These are phyloP conservation scores for Epinephelus awoara DNA, from an alignment of 2,797 vertebrate species.

Conservation along the genomic window DNA sequence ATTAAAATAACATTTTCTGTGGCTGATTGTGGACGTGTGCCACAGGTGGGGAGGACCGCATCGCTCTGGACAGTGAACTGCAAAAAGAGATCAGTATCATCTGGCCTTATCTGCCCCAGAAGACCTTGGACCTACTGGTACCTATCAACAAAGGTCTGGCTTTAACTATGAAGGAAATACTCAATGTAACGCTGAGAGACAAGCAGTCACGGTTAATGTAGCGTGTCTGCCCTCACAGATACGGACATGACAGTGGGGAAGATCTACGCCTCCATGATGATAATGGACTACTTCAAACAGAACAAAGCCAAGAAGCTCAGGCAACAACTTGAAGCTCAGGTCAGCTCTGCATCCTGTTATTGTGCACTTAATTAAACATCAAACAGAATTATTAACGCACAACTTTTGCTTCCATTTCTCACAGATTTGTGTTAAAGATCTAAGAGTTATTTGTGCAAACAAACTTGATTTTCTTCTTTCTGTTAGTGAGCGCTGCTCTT, in stretches of 20 bases:
- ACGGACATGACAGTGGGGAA: constrained; percentile 98
- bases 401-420: no score
- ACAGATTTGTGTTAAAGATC: no score
- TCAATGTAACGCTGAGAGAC: constrained; percentile 6
- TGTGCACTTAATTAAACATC: no score
- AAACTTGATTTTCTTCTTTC: no score
- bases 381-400: no score
- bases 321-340: constrained; percentile 96
- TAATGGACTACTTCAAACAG: constrained; percentile 99
- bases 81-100: constrained; percentile 98
- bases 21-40: constrained; percentile 37
- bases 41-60: constrained; percentile 94
- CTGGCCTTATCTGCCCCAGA: constrained; percentile 98
- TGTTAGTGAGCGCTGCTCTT: no score
- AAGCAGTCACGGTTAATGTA: constrained; percentile 36
- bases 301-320: constrained; percentile 98
- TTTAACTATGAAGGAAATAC: constrained; percentile 22
- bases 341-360: constrained; percentile 57
- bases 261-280: constrained; percentile 99
- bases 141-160: constrained; percentile 97
- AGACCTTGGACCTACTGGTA: constrained; percentile 95
- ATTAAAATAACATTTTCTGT: neutral
- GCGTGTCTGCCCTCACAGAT: constrained; percentile 82
- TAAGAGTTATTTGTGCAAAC: no score
- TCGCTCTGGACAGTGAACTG: constrained; percentile 93